Percentiles rank a stretch among this genome's conserved stretches.
Evolutionary conservation across 2,888 invertebrate genomes (phyloP).

Genomic region (Chymomyza amoena): DNA sequence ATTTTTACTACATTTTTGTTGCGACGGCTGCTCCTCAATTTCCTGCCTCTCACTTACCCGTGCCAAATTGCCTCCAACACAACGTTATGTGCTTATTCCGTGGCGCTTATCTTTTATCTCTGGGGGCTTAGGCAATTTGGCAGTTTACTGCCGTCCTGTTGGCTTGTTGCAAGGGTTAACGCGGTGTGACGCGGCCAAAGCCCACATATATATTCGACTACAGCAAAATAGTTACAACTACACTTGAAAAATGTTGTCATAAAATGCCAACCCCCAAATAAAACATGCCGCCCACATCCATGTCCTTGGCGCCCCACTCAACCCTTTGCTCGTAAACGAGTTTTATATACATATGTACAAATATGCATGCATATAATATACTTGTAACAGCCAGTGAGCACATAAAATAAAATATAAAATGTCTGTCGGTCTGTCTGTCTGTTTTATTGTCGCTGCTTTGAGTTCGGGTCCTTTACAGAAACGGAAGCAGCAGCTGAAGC

Average conservation of each 20-base stretch:
- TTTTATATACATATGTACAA: constrained; percentile 68
- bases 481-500: background rate
- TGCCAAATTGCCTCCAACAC: background rate
- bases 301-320: constrained; percentile 8
- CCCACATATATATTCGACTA: background rate
- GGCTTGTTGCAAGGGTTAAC: constrained; percentile 19
- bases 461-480: background rate
- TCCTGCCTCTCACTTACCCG: background rate
- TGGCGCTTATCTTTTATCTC: background rate
- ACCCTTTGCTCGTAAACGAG: constrained; percentile 51
- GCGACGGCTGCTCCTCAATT: background rate
- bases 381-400: constrained; percentile 5
- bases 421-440: constrained; percentile 26
- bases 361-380: constrained; percentile 37
- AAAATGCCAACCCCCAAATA: constrained; percentile 32
- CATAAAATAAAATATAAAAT: constrained; percentile 47
- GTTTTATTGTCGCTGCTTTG: constrained; percentile 42
- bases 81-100: background rate
- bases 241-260: constrained; percentile 36
- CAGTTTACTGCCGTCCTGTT: constrained; percentile 1
- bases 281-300: background rate
- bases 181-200: constrained; percentile 17
- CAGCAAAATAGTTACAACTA: constrained; percentile 35
- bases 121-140: constrained; percentile 21
- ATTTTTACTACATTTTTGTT: constrained; percentile 10